Evolutionary conservation across 2,113 vertebrate species (phyloP), one percentile per base, ranked within the genome.

Genomic region (Amphilophus citrinellus): DNA sequence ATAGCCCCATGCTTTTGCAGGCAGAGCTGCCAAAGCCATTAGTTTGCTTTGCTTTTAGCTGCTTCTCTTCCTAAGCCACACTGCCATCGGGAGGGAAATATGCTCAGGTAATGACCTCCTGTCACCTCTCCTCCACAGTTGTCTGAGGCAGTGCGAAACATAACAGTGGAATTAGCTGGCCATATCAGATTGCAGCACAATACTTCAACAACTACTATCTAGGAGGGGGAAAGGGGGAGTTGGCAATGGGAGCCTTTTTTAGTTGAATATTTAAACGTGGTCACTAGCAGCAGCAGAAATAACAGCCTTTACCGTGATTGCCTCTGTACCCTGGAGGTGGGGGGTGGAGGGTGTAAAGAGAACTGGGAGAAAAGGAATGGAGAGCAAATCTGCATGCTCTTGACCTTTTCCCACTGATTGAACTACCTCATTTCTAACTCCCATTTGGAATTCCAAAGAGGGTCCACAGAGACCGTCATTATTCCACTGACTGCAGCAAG

Each of bases 391-490:
- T 94, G 93, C 92, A 94, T 94, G 88, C 91, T 91, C 89, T 96
- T 96, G 94, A 96, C 95, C 95, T 96, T 95, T 96, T 92, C 90
- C 89, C 84, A 82, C 87, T 94, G 93, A 95, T 94, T 95, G 93
- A 94, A 94, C 92, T 85, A 88, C 85, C 85, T 93, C 77, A 79
- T 91, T 90, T 92, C 90, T 79, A 82, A 88, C 82, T 90, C 88
- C 93, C 91, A 92, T 95, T 94, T 94, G 90, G 92, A 93, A 94
- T 94, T 94, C 94, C 83, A 76, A 87, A 84, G 89, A 88, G 90
- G 82, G 79, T 89, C 89, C 88, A 89, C 86, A 62, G 90, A 90
- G 86, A 83, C 87, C 87, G 89, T 93, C 92, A 94, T 95, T 94
- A 93, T 91, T 92, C 87, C 89, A 80, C 87, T 65, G 71, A 87